These are phyloP conservation scores for Erannis defoliaria DNA, from an alignment of 2,888 invertebrate species.

Conservation along the genomic window DNA sequence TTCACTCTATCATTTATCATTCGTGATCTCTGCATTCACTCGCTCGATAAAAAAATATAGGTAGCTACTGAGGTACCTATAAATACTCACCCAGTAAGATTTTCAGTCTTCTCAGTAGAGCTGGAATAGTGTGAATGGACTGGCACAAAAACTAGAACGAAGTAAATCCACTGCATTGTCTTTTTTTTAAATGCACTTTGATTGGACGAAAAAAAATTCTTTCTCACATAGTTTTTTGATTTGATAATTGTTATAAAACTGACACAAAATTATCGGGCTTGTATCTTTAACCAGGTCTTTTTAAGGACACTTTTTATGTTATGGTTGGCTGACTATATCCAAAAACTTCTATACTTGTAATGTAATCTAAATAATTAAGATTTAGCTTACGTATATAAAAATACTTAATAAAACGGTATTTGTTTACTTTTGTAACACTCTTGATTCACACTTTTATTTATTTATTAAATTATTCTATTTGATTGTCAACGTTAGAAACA, in stretches of 20 bases:
- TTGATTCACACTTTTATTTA: too few relatives aligned
- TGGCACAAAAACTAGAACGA: constrained; percentile 44
- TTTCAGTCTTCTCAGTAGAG: constrained; percentile 25
- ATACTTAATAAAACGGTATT: too few relatives aligned
- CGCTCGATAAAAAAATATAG: neutral
- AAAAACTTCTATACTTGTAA: neutral
- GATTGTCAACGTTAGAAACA: too few relatives aligned
- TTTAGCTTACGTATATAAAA: too few relatives aligned
- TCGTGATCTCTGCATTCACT: too few relatives aligned
- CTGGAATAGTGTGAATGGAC: constrained; percentile 40
- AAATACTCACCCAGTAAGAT: constrained; percentile 28
- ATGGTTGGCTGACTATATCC: neutral
- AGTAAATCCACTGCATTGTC: constrained; percentile 48
- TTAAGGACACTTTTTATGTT: constrained; percentile 1
- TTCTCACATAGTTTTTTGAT: neutral
- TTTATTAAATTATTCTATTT: too few relatives aligned
- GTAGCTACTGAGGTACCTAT: too few relatives aligned
- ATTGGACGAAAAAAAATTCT: neutral
- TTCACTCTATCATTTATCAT: too few relatives aligned
- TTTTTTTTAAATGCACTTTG: constrained; percentile 3
- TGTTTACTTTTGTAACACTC: too few relatives aligned
- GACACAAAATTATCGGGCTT: neutral
- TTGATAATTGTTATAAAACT: too few relatives aligned
- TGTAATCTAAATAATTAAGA: neutral
- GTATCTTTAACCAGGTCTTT: neutral